phyloP scores from a whole-genome alignment of 1,140 invertebrate species.

The Cydia strobilella region DNA sequence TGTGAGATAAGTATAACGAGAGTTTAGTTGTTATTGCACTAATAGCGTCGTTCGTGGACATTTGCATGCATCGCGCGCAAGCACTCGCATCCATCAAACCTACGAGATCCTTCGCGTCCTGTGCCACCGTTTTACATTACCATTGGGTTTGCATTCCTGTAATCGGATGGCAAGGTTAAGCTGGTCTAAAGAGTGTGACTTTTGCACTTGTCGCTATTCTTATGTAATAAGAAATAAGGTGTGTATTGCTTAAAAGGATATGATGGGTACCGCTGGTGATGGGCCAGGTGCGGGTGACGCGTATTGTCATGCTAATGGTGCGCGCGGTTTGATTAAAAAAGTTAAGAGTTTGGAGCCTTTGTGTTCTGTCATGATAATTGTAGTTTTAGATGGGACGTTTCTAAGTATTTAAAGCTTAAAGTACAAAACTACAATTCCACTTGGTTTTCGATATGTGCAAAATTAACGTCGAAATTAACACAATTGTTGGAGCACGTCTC shows the following conservation, averaged over 20 bases:
- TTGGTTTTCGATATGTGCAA: background rate
- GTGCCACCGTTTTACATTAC: constrained; percentile 5
- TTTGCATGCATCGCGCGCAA: constrained; percentile 24
- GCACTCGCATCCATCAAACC: constrained; percentile 15
- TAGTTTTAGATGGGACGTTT: background rate
- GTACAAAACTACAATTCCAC: background rate
- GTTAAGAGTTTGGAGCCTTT: constrained; percentile 17
- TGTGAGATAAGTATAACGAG: constrained; percentile 23
- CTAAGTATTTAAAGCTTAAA: background rate
- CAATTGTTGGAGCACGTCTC: too few relatives aligned
- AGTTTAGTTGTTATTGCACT: constrained; percentile 31
- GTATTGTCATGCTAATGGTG: constrained; percentile 25
- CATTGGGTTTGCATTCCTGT: constrained; percentile 9
- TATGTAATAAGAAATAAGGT: constrained; percentile 7
- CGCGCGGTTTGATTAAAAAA: constrained; percentile 31
- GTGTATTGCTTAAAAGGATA: background rate
- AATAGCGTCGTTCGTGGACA: constrained; percentile 16
- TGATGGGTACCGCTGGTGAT: background rate
- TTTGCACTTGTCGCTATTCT: constrained; percentile 3
- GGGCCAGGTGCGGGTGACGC: constrained; percentile 26
- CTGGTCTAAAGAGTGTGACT: background rate
- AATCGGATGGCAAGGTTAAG: constrained; percentile 15
- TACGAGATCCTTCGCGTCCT: background rate
- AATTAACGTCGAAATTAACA: background rate
- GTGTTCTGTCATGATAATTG: constrained; percentile 29